Conservation (phyloP, 1,140 invertebrate species). For the Brachionus paranguensis region DNA sequence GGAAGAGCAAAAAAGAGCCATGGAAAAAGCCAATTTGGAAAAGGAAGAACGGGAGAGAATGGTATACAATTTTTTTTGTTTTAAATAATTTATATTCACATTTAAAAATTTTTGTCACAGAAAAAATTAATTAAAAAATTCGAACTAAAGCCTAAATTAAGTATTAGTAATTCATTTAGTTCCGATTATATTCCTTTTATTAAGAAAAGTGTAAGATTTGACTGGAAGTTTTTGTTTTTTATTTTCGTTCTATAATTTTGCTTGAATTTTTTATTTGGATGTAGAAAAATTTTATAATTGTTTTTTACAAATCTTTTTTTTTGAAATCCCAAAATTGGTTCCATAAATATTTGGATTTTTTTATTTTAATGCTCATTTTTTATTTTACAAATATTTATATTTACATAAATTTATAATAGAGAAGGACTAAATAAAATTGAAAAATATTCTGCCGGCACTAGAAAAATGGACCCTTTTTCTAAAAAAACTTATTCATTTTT, state of each 20-base stretch:
- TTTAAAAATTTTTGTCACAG: not conserved
- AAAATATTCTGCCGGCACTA: too few relatives aligned
- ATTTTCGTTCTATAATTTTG: not conserved
- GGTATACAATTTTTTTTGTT: not conserved
- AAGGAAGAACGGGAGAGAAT: conserved; percentile 36
- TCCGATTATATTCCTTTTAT: not conserved
- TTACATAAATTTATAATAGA: too few relatives aligned
- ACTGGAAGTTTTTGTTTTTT: not conserved
- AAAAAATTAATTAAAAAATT: conserved; percentile 11
- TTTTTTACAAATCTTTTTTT: not conserved
- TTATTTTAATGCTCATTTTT: not conserved
- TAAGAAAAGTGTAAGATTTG: conserved; percentile 17
- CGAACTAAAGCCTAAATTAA: conserved; percentile 7
- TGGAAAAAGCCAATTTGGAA: conserved; percentile 28
- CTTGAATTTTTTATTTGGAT: not conserved
- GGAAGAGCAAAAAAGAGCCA: not conserved
- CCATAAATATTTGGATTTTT: not conserved
- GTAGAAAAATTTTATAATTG: not conserved
- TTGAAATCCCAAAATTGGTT: not conserved
- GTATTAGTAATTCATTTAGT: conserved; percentile 13
- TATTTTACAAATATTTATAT: too few relatives aligned
- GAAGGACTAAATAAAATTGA: too few relatives aligned
- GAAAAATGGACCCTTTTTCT: too few relatives aligned
- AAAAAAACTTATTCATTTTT: too few relatives aligned
- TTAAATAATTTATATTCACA: not conserved